Base-by-base conservation (phyloP, 2,797 vertebrate species). In the Nyctibius grandis region DNA sequence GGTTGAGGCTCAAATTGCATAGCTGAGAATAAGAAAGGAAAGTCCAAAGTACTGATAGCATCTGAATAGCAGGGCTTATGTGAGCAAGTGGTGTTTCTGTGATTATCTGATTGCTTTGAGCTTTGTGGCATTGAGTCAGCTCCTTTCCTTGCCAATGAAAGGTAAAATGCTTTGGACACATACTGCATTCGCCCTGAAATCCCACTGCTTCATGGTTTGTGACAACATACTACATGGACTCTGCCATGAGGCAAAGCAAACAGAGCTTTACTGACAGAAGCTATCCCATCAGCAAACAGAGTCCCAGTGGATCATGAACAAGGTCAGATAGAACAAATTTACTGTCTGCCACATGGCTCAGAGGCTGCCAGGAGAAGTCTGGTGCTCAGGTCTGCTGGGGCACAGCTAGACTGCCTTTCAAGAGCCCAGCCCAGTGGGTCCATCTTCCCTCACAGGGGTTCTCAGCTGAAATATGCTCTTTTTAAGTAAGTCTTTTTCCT, bases 261-360 rank as follows among this genome's bases (percentile, higher is more conserved):
- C 45, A 89, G 38, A 89, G 23, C 15, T 31, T 73, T 85, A 69
- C 64, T 64, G 76, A 70, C 53, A 56, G 44, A 69, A 91, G 40
- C 18, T 79, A 38, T 31, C 50, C 25, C 6, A 19, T 44, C 44
- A 85, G 42, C 60, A 88, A 85, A 65, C 42, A 47, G 29, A 77
- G 40, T 83, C 65, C n/a, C 40, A 51, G 51, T 54, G 44, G 51
- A 70, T 68, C 31, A 48, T 26, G 77, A 80, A n/a, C 85, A 95
- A 95, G 90, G 85, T 86, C 88, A 95, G 73, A 67, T 1, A 88
- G 88, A 91, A 70, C 51, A 94, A 91, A 89, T 8, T 91, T 78
- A 29, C 36, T 22, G 5, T 67, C 34, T 65, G 47, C n/a, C 26
- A 63, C 53, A 17, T 8, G 88, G 79, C 36, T 88, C 56, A 47